phyloP scores from a whole-genome alignment of 2,888 invertebrate genomes.

The Dendrolimus pini region DNA sequence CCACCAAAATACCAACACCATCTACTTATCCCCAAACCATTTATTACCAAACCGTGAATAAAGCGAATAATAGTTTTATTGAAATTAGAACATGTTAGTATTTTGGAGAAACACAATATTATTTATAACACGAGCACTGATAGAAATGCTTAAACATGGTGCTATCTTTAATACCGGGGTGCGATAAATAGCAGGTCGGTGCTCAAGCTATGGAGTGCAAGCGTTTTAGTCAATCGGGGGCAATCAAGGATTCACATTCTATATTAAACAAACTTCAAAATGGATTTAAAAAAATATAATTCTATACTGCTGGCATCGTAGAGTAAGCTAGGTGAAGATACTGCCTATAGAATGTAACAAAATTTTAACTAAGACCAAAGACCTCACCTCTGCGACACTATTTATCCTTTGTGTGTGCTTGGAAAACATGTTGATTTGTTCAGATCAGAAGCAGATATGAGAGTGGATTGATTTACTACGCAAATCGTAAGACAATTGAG shows the following conservation, averaged over 20 bases:
- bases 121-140: conserved; percentile 26
- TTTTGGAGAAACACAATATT: conserved; percentile 64
- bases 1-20: conserved; percentile 77
- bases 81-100: conserved; percentile 66
- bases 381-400: conserved; percentile 63
- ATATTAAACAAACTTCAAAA: conserved; percentile 3
- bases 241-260: conserved; percentile 3
- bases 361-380: conserved; percentile 11
- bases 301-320: background rate
- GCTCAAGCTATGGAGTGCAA: conserved; percentile 58
- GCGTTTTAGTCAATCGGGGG: conserved; percentile 37
- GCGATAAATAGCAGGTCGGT: conserved; percentile 46
- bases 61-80: conserved; percentile 35
- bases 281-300: conserved; percentile 7
- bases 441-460: conserved; percentile 38
- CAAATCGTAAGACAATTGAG: conserved; percentile 12
- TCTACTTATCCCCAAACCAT: conserved; percentile 44
- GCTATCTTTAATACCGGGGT: conserved; percentile 32
- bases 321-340: conserved; percentile 2
- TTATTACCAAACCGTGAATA: conserved; percentile 43
- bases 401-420: conserved; percentile 62
- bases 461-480: conserved; percentile 58
- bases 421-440: conserved; percentile 65
- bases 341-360: conserved; percentile 14
- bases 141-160: conserved; percentile 9